Conservation (phyloP, 53 echinoderm and acorn worm species). For the Holothuria scabra region DNA sequence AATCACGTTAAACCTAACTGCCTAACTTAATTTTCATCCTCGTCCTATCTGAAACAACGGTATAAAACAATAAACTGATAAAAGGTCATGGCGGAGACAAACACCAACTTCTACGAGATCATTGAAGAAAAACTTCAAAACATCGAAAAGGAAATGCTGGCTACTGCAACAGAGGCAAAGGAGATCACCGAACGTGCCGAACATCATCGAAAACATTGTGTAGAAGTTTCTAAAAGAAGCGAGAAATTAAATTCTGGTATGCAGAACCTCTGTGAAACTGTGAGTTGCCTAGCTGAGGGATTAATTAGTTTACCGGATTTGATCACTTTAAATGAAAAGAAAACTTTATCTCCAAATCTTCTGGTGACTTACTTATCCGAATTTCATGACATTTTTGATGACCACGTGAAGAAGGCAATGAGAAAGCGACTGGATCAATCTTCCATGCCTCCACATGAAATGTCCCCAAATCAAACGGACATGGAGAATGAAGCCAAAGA, state of each 20-base stretch:
- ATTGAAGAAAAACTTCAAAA: constrained; percentile 13
- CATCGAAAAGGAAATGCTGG: not conserved
- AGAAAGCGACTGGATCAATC: constrained; percentile 42
- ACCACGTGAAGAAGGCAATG: constrained; percentile 22
- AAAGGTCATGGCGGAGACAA: not conserved
- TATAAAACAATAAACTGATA: too few relatives aligned
- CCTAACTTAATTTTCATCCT: too few relatives aligned
- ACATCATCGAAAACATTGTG: too few relatives aligned
- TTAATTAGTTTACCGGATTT: not conserved
- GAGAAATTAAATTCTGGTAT: not conserved
- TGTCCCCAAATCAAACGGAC: constrained; percentile 1
- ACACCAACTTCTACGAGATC: not conserved
- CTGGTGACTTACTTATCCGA: constrained; percentile 16
- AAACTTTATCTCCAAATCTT: not conserved
- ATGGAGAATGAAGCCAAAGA: constrained; percentile 13
- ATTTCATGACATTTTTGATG: constrained; percentile 25
- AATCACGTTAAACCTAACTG: too few relatives aligned
- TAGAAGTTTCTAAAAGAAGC: too few relatives aligned
- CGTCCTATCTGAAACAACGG: too few relatives aligned
- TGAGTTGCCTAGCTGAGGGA: not conserved
- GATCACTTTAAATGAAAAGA: not conserved
- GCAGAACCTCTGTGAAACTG: constrained; percentile 6
- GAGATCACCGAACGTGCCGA: too few relatives aligned
- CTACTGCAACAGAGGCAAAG: not conserved
- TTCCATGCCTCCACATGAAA: not conserved